Evolutionary conservation across 2,113 vertebrate genomes (phyloP).

Genomic region (Sakesphorus luctuosus): DNA sequence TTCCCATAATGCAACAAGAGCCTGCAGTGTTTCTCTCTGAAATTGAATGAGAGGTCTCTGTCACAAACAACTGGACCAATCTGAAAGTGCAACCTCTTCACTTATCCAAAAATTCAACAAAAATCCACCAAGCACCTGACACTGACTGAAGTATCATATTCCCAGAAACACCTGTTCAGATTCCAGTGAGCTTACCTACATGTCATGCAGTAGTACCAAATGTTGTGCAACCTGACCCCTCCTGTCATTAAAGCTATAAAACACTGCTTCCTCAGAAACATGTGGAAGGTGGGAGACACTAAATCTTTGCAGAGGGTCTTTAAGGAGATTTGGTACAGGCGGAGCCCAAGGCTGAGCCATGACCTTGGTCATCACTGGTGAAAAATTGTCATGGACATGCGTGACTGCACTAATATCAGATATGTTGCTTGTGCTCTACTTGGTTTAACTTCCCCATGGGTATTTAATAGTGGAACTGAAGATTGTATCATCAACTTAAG

Average conservation of each 20-base stretch:
- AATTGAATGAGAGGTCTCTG: neutral
- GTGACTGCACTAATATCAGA: too few species aligned
- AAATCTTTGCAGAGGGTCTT: neutral
- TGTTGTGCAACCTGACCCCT: neutral
- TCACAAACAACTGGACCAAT: neutral
- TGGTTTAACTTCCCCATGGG: neutral
- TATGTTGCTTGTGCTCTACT: rapidly evolving
- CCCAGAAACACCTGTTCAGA: neutral
- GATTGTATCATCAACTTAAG: neutral
- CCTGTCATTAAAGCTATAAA: neutral
- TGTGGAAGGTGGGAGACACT: neutral
- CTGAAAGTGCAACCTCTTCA: neutral
- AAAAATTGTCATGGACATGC: rapidly evolving
- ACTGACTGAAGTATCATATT: neutral
- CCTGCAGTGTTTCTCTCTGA: neutral
- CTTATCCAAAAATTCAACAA: neutral
- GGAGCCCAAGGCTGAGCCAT: neutral
- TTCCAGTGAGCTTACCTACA: neutral
- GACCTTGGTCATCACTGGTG: neutral
- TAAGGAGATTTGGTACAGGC: neutral
- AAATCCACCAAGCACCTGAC: neutral
- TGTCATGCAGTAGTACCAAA: neutral
- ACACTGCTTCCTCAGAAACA: neutral
- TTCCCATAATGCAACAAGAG: neutral
- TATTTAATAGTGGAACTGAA: neutral